These are phyloP conservation scores for Belgica antarctica DNA, from an alignment of 2,888 invertebrate species.

Conservation along the genomic window DNA sequence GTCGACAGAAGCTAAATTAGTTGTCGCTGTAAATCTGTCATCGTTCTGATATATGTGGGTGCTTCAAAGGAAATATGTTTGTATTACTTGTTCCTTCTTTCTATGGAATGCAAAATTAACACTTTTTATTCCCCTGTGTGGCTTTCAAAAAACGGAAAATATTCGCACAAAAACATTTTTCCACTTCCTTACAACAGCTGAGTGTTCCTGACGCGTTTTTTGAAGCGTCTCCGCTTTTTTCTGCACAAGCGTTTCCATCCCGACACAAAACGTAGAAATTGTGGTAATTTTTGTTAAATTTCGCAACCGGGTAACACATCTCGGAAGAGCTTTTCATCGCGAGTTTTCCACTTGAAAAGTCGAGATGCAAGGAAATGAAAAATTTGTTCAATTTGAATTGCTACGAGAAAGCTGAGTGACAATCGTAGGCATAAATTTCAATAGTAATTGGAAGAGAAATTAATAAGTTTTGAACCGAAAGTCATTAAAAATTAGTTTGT, in stretches of 20 bases:
- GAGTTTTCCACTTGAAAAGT: constrained; percentile 30
- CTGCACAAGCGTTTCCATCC: constrained; percentile 11
- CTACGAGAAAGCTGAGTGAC: too few species aligned
- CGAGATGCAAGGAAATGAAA: too few species aligned
- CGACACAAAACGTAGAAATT: constrained; percentile 20
- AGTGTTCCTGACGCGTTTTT: constrained; percentile 20
- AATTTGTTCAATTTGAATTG: too few species aligned
- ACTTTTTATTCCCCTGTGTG: too few species aligned
- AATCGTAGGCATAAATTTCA: too few species aligned
- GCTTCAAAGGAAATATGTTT: too few species aligned
- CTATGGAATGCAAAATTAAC: too few species aligned
- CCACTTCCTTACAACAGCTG: constrained; percentile 29
- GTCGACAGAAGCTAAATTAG: not conserved
- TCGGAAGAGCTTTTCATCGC: constrained; percentile 1
- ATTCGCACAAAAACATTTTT: constrained; percentile 30
- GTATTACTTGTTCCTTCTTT: too few species aligned
- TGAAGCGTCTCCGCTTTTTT: constrained; percentile 20
- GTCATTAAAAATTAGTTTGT: too few species aligned
- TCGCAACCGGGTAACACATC: constrained; percentile 28
- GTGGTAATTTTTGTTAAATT: constrained; percentile 16
- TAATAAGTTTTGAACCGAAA: too few species aligned
- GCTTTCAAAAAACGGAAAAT: not conserved
- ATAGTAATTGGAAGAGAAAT: too few species aligned
- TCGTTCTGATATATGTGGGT: too few species aligned
- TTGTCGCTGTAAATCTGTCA: not conserved